phyloP scores from a whole-genome alignment of 2,113 vertebrate species.

The Tupaia tana region DNA sequence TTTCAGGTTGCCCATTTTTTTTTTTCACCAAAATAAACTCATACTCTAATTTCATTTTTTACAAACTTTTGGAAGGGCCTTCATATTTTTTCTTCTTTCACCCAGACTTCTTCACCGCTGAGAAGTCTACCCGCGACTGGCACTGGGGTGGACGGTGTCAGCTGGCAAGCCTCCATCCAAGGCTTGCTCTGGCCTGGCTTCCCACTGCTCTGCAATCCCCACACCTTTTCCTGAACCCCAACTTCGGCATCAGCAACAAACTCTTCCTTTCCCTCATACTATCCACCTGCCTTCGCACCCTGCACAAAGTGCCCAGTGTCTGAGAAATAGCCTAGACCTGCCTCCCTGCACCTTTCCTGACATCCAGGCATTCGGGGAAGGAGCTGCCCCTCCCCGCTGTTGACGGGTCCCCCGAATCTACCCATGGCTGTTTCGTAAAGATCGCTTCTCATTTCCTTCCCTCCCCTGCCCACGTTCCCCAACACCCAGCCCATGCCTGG shows the following conservation, averaged over 20 bases:
- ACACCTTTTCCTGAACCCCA: background rate
- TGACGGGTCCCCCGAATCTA: background rate
- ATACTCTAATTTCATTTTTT: too few relatives aligned
- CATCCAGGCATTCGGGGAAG: background rate
- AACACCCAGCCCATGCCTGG: background rate
- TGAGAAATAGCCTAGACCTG: background rate
- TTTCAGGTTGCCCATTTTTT: too few relatives aligned
- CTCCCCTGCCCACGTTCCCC: rapidly evolving
- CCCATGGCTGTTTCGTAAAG: background rate
- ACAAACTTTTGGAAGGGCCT: too few relatives aligned
- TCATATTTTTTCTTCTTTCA: background rate
- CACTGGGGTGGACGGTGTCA: too few relatives aligned
- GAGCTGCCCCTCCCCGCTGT: background rate
- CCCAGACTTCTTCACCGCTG: too few relatives aligned
- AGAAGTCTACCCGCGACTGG: background rate
- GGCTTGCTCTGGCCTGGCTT: too few relatives aligned
- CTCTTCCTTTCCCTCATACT: background rate
- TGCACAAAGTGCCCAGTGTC: background rate
- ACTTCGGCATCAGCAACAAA: rapidly evolving
- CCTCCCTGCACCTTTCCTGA: background rate
- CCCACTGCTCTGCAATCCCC: background rate
- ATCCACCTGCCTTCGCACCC: background rate
- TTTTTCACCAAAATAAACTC: too few relatives aligned
- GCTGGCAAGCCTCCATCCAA: background rate
- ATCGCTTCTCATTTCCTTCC: background rate